A percentile compares a stretch with the other conserved stretches of the same genome.
Evolutionary conservation across 2,888 invertebrate species (phyloP).

Genomic region (Panzeria rudis): DNA sequence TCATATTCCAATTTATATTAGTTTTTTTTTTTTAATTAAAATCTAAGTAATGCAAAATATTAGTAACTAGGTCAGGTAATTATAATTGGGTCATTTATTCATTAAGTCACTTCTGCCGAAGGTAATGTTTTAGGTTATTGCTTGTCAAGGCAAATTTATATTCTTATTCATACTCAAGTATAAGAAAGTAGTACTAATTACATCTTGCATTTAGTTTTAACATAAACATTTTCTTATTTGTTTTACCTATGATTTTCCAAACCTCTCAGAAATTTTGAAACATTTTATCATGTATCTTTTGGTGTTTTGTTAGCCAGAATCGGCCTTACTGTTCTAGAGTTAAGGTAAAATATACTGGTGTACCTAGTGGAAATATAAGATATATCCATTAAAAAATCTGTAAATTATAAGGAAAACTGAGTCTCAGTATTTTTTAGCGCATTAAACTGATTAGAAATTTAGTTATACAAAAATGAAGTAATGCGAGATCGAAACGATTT

Average conservation of each 20-base stretch:
- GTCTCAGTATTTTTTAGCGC: too few species aligned
- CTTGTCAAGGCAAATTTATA: conserved; percentile 38
- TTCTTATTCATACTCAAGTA: conserved; percentile 12
- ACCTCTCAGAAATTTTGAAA: too few species aligned
- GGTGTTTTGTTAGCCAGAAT: too few species aligned
- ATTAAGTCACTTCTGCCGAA: conserved; percentile 49
- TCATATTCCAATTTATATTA: conserved; percentile 20
- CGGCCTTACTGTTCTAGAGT: too few species aligned
- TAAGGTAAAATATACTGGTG: too few species aligned
- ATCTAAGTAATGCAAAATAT: conserved; percentile 39
- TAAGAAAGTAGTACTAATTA: conserved; percentile 62
- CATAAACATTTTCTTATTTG: conserved; percentile 37
- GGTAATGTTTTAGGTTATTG: conserved; percentile 49
- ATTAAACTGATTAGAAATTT: too few species aligned
- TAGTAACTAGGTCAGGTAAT: conserved; percentile 63
- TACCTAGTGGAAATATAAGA: too few species aligned
- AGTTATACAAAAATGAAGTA: too few species aligned
- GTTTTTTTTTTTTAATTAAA: background rate
- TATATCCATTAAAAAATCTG: too few species aligned
- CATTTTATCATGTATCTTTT: too few species aligned
- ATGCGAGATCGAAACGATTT: too few species aligned
- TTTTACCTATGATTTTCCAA: background rate
- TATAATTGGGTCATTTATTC: conserved; percentile 52
- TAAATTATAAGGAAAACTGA: too few species aligned
- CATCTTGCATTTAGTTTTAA: conserved; percentile 64